A percentile compares a stretch with the other conserved stretches of the same genome.
Conservation (phyloP, 2,797 vertebrate genomes). For the Danio aesculapii region DNA sequence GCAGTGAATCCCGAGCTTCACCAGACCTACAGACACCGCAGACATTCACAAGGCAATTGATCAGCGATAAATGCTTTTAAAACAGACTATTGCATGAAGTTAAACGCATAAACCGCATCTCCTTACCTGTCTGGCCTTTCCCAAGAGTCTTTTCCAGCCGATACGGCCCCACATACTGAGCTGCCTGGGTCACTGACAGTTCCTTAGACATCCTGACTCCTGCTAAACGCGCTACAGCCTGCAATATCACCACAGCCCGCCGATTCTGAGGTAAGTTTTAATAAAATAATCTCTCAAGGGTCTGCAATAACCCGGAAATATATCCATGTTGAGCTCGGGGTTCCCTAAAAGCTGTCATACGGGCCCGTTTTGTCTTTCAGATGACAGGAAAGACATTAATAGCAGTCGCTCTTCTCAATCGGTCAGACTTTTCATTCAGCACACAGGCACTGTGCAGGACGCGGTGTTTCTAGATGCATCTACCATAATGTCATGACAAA, state of each 20-base stretch:
- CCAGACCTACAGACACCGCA: slow-evolving; percentile 80
- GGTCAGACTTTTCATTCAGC: not conserved
- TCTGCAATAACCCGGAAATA: slow-evolving; percentile 47
- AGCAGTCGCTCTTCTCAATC: slow-evolving; percentile 22
- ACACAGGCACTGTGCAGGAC: no score
- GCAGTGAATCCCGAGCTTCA: slow-evolving; percentile 92
- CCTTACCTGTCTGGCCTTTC: slow-evolving; percentile 93
- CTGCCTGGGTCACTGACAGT: slow-evolving; percentile 83
- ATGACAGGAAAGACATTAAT: not conserved
- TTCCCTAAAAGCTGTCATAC: slow-evolving; percentile 6
- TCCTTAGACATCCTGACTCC: slow-evolving; percentile 82
- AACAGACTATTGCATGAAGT: not conserved
- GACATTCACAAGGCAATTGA: slow-evolving; percentile 18
- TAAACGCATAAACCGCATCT: not conserved
- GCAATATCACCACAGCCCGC: slow-evolving; percentile 58
- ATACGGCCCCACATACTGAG: slow-evolving; percentile 94
- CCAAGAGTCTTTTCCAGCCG: slow-evolving; percentile 93
- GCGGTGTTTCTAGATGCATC: slow-evolving; percentile 28
- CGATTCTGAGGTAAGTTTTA: not conserved
- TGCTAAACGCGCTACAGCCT: slow-evolving; percentile 61
- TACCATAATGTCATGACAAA: slow-evolving; percentile 15
- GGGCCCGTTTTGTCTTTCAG: not conserved
- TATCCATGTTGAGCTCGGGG: slow-evolving; percentile 7
- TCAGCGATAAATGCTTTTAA: not conserved
- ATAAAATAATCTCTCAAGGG: slow-evolving; percentile 32